phyloP scores from a whole-genome alignment of 2,113 vertebrate species.

The Pandion haliaetus region DNA sequence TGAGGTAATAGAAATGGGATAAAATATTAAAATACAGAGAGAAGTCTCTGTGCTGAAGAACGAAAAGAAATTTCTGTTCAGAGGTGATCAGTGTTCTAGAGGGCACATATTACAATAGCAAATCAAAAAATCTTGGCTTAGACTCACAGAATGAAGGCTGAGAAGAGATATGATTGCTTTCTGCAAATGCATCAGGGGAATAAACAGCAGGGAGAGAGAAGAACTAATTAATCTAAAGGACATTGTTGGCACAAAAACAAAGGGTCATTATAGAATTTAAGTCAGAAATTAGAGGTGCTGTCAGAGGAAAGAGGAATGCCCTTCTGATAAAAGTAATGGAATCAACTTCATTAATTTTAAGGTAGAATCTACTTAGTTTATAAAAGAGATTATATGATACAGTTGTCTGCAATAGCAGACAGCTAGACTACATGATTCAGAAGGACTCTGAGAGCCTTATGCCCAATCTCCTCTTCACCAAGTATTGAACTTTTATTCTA shows the following conservation, averaged over 20 bases:
- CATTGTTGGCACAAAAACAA: background rate
- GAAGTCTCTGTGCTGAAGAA: background rate
- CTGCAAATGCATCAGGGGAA: background rate
- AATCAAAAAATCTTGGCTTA: background rate
- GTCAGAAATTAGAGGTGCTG: background rate
- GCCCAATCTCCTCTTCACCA: background rate
- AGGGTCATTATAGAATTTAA: background rate
- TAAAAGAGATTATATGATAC: background rate
- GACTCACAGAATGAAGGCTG: background rate
- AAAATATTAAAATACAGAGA: background rate
- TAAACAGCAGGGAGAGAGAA: background rate
- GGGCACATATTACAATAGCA: background rate
- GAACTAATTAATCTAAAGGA: background rate
- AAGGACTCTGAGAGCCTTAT: background rate
- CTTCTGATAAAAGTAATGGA: background rate
- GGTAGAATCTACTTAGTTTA: background rate
- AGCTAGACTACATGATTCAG: background rate
- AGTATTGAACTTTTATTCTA: background rate
- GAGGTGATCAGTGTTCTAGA: background rate
- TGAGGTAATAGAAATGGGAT: background rate
- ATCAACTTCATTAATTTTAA: background rate
- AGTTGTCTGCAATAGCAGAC: background rate
- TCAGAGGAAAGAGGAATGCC: background rate
- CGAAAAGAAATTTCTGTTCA: background rate
- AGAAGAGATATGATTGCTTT: background rate